These are phyloP conservation scores for Aculops lycopersici DNA, from an alignment of 1,140 invertebrate genomes.

Conservation along the genomic window DNA sequence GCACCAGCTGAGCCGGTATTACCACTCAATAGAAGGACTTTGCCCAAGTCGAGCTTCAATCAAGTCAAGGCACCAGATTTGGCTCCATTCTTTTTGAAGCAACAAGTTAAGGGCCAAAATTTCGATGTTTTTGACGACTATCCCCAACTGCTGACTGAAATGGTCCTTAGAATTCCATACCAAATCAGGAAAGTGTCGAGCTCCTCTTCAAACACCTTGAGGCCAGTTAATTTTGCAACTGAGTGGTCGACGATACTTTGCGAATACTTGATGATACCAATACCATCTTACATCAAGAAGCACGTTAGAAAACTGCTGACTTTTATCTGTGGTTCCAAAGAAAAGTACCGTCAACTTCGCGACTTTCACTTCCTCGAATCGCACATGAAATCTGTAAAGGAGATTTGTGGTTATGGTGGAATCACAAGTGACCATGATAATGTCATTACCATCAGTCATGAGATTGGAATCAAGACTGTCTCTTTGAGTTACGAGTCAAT, in stretches of 20 bases:
- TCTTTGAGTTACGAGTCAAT: conserved; percentile 48
- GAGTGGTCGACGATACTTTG: conserved; percentile 48
- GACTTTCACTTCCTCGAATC: conserved; percentile 44
- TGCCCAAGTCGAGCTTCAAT: background rate
- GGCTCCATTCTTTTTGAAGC: conserved; percentile 71
- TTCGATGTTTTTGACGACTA: conserved; percentile 74
- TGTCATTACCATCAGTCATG: too few relatives aligned
- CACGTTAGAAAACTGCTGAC: conserved; percentile 54
- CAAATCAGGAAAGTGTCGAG: conserved; percentile 35
- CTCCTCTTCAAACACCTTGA: conserved; percentile 3
- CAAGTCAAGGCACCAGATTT: conserved; percentile 36
- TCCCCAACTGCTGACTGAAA: conserved; percentile 66
- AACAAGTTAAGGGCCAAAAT: conserved; percentile 63
- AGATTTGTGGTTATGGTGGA: conserved; percentile 16
- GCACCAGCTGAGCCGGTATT: background rate
- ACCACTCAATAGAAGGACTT: background rate
- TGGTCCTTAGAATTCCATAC: conserved; percentile 65
- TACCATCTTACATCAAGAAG: conserved; percentile 24
- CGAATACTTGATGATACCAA: conserved; percentile 70
- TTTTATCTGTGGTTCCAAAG: conserved; percentile 74
- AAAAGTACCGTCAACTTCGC: conserved; percentile 45
- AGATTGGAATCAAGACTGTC: conserved; percentile 18
- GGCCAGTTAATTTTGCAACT: conserved; percentile 15
- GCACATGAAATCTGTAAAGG: conserved; percentile 17
- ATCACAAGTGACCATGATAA: conserved; percentile 21